phyloP scores from a whole-genome alignment of 2,888 invertebrate species.

The Dynastes maya region DNA sequence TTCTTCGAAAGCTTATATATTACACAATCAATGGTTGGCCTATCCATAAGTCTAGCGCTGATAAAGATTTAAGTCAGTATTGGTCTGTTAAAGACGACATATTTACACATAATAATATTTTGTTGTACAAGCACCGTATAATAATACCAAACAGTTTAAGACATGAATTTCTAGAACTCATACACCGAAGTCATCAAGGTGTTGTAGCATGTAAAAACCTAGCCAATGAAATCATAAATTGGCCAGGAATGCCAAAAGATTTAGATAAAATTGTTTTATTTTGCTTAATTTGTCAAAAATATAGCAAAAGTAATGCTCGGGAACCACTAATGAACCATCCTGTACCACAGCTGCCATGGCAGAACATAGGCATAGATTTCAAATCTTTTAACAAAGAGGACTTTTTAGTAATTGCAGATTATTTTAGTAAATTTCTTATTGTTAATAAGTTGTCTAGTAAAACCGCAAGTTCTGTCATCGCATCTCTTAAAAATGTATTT shows the following conservation, averaged over 20 bases:
- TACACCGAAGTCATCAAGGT: too few species aligned
- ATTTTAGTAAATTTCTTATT: constrained; percentile 58
- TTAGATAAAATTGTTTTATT: constrained; percentile 25
- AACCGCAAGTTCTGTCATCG: constrained; percentile 48
- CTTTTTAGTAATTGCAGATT: constrained; percentile 56
- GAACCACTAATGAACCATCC: constrained; percentile 53
- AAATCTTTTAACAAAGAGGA: not conserved
- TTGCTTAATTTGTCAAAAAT: not conserved
- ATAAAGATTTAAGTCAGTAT: too few species aligned
- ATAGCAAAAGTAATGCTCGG: constrained; percentile 46
- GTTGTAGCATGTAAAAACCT: not conserved
- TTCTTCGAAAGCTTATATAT: constrained; percentile 41
- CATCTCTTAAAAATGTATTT: too few species aligned
- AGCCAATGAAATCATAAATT: too few species aligned
- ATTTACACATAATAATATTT: too few species aligned
- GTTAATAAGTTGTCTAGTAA: constrained; percentile 53
- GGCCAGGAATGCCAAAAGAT: constrained; percentile 51
- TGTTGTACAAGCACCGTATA: too few species aligned
- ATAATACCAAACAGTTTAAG: too few species aligned
- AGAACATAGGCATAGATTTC: constrained; percentile 51
- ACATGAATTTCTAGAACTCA: too few species aligned
- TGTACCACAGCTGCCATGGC: constrained; percentile 53
- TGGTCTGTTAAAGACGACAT: too few species aligned
- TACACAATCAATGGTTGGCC: constrained; percentile 11
- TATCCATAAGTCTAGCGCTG: too few species aligned